These are phyloP conservation scores for Anguilla japonica DNA, from an alignment of 2,113 vertebrate genomes.

Conservation along the genomic window DNA sequence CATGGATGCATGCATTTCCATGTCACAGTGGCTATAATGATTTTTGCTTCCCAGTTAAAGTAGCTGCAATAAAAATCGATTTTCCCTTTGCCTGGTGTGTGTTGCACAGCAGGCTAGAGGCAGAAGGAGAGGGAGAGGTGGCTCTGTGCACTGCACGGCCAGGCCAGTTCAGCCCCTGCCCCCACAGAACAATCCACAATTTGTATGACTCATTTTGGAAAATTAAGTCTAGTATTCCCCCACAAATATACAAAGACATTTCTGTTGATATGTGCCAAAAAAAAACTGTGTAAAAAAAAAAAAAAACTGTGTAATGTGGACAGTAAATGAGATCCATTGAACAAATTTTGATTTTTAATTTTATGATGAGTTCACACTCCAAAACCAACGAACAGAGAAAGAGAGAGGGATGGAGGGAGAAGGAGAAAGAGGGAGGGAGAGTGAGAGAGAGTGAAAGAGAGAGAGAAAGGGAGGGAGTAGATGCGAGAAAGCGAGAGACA, in stretches of 20 bases:
- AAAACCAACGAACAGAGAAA: not conserved
- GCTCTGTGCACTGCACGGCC: conserved; percentile 11
- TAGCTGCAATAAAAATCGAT: conserved; percentile 30
- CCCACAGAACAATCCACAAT: conserved; percentile 9
- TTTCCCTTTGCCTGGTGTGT: not conserved
- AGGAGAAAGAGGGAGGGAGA: not conserved
- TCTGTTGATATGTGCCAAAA: conserved; percentile 4
- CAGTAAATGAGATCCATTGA: not conserved
- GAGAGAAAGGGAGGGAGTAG: too few relatives aligned
- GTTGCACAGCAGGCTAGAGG: conserved; percentile 7
- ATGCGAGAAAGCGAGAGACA: too few relatives aligned
- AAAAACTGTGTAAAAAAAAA: not conserved
- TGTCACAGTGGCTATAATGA: conserved; percentile 13
- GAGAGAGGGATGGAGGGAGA: not conserved
- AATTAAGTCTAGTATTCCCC: conserved; percentile 20
- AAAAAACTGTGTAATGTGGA: not conserved
- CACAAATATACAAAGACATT: conserved; percentile 2
- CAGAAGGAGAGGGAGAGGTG: not conserved
- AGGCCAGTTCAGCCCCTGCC: not conserved
- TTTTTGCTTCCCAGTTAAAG: conserved; percentile 19
- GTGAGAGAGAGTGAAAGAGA: not conserved
- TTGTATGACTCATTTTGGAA: conserved; percentile 23
- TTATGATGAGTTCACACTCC: not conserved
- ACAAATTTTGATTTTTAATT: not conserved
- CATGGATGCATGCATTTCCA: conserved; percentile 15